phyloP scores from a whole-genome alignment of 2,888 invertebrate genomes.

The Drosophila nr. medialis region DNA sequence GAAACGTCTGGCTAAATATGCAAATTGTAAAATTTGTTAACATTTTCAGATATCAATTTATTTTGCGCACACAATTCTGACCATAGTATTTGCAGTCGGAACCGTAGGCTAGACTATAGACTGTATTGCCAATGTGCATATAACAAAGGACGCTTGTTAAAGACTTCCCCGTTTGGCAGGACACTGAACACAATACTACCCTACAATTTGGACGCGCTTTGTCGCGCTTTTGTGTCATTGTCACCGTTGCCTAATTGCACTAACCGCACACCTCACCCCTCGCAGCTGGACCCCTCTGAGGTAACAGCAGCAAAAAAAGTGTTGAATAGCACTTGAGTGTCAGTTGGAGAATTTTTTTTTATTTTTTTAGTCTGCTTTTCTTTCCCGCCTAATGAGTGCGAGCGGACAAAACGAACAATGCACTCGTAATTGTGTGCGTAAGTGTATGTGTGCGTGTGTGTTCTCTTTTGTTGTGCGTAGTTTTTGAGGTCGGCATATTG shows the following conservation, averaged over 20 bases:
- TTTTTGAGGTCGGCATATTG: constrained; percentile 54
- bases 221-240: constrained; percentile 79
- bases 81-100: constrained; percentile 7
- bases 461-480: constrained; percentile 61
- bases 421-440: constrained; percentile 61
- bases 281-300: background rate
- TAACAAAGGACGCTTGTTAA: constrained; percentile 73
- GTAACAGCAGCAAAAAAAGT: constrained; percentile 35
- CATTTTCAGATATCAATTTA: constrained; percentile 50
- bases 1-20: constrained; percentile 58
- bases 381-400: constrained; percentile 55
- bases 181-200: constrained; percentile 11
- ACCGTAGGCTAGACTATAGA: background rate
- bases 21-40: constrained; percentile 57
- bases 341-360: constrained; percentile 37
- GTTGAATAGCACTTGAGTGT: constrained; percentile 72
- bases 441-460: constrained; percentile 20
- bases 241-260: constrained; percentile 77
- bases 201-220: constrained; percentile 60
- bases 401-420: constrained; percentile 70
- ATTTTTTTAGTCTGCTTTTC: constrained; percentile 17
- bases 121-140: background rate
- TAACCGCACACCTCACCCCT: constrained; percentile 54
- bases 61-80: constrained; percentile 31
- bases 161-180: constrained; percentile 44